phyloP scores from a whole-genome alignment of 2,888 invertebrate genomes.

The Dryocosmus kuriphilus region DNA sequence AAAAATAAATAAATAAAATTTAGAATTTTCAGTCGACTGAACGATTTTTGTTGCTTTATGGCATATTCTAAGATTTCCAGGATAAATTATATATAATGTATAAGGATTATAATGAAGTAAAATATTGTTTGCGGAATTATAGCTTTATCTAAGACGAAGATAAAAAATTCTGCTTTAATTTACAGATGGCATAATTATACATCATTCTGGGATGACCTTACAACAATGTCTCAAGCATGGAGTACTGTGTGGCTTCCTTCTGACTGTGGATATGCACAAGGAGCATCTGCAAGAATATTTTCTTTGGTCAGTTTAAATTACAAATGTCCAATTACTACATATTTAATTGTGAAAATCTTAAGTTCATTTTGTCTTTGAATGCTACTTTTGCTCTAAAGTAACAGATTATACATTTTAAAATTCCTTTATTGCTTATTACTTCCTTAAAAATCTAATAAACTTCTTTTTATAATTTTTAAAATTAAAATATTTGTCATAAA shows the following conservation, averaged over 20 bases:
- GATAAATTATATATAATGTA: no score
- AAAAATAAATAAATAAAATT: no score
- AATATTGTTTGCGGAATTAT: not conserved
- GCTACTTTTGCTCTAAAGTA: no score
- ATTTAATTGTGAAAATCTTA: no score
- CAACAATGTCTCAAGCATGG: slow-evolving; percentile 83
- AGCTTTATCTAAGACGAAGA: not conserved
- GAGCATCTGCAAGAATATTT: slow-evolving; percentile 84
- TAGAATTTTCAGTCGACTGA: not conserved
- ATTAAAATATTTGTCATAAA: no score
- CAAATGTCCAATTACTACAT: no score
- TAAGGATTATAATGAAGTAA: no score
- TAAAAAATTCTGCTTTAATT: slow-evolving; percentile 42
- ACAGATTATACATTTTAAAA: no score
- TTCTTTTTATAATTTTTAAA: no score
- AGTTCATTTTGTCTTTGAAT: no score
- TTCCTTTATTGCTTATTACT: no score
- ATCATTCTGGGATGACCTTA: slow-evolving; percentile 85
- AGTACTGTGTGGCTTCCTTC: slow-evolving; percentile 84
- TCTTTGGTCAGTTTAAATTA: slow-evolving; percentile 71
- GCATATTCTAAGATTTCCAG: not conserved
- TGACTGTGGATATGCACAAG: slow-evolving; percentile 84
- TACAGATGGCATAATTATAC: slow-evolving; percentile 85
- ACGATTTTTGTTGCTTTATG: not conserved
- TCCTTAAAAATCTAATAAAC: no score